Evolutionary conservation across 2,113 vertebrate genomes (phyloP).

Genomic region (Oncorhynchus tshawytscha): DNA sequence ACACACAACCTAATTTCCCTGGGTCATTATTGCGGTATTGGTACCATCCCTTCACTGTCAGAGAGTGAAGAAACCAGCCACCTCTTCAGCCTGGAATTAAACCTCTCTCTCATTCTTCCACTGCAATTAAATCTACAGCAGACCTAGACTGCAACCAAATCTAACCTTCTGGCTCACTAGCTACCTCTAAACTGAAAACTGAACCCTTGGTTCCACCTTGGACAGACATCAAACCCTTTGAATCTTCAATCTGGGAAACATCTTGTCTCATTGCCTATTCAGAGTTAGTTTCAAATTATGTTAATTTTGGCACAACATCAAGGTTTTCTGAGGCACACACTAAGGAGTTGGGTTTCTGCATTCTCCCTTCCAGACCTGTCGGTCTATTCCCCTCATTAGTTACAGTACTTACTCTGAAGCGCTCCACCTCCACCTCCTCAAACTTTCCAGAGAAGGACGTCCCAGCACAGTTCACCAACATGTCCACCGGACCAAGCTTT

Average conservation of each 20-base stretch:
- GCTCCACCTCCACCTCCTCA: constrained; percentile 87
- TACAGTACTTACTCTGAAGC: constrained; percentile 82
- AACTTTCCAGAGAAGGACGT: constrained; percentile 85
- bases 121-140: background rate
- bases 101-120: background rate
- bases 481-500: constrained; percentile 95
- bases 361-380: no score
- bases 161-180: background rate
- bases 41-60: no score
- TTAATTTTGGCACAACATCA: background rate
- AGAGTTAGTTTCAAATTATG: no score
- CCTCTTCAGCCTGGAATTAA: background rate
- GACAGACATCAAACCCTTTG: background rate
- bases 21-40: no score
- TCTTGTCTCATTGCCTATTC: background rate
- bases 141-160: background rate
- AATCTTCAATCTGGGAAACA: background rate
- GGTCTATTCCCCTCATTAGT: no score
- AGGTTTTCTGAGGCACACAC: background rate
- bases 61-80: background rate
- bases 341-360: background rate
- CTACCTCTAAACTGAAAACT: background rate
- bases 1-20: no score
- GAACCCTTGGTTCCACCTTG: background rate
- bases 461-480: constrained; percentile 97